Conservation (phyloP, 2,888 invertebrate genomes). For the Drosophila parthenogenetica region DNA sequence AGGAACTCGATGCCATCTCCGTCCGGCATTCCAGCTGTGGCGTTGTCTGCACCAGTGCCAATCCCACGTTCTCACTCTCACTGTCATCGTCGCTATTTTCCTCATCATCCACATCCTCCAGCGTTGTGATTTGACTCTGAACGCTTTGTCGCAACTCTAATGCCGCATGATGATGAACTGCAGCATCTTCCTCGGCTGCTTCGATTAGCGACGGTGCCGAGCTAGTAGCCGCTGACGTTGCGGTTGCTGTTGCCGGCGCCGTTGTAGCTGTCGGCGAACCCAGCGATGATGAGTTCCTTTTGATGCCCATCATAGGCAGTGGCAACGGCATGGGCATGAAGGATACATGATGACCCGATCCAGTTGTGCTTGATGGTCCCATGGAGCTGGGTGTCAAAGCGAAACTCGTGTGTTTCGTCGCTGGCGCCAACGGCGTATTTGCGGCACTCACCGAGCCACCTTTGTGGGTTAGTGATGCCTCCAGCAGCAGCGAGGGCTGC, state of each 20-base stretch:
- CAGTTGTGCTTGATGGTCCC: constrained; percentile 62
- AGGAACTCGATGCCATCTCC: constrained; percentile 62
- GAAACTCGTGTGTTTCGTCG: constrained; percentile 82
- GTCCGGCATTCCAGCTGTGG: constrained; percentile 63
- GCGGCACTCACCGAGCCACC: constrained; percentile 65
- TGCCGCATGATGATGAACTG: constrained; percentile 51
- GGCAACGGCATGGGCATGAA: constrained; percentile 68
- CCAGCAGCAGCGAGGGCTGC: constrained; percentile 67
- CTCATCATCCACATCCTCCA: constrained; percentile 75
- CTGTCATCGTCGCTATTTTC: constrained; percentile 49
- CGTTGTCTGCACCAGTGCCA: constrained; percentile 62
- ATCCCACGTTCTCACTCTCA: constrained; percentile 60
- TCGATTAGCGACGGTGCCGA: constrained; percentile 72
- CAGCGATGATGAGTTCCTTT: constrained; percentile 57
- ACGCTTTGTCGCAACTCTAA: constrained; percentile 75
- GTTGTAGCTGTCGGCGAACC: constrained; percentile 51
- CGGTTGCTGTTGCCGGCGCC: constrained; percentile 16
- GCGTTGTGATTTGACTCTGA: constrained; percentile 77
- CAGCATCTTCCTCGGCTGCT: constrained; percentile 23
- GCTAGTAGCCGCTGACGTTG: constrained; percentile 38
- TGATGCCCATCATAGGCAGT: constrained; percentile 53
- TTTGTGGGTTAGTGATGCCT: constrained; percentile 45
- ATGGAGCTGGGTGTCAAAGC: constrained; percentile 80
- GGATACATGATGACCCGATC: constrained; percentile 77
- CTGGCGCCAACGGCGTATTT: constrained; percentile 65